Conservation (phyloP, 2,797 vertebrate species). For the Lindbergichthys nudifrons region DNA sequence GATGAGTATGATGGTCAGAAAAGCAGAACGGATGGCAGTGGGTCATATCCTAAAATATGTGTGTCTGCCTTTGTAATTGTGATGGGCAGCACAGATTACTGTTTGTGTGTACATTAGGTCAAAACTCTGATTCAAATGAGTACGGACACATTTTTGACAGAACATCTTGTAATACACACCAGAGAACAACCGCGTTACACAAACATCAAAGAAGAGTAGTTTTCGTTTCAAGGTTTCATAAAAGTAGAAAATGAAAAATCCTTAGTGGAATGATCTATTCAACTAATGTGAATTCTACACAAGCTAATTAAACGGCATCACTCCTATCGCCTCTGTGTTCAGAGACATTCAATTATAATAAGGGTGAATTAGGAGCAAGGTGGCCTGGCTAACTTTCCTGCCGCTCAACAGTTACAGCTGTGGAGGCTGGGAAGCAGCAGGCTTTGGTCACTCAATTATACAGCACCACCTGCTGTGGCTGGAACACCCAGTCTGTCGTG, state of each 20-base stretch:
- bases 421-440: constrained; percentile 15
- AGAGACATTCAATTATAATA: constrained; percentile 24
- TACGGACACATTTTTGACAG: constrained; percentile 39
- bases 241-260: constrained; percentile 40
- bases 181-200: constrained; percentile 43
- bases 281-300: constrained; percentile 10
- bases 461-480: constrained; percentile 22
- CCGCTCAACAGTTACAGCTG: constrained; percentile 9
- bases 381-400: constrained; percentile 23
- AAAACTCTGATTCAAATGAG: constrained; percentile 45
- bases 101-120: constrained; percentile 36
- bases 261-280: constrained; percentile 35
- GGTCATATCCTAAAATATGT: background rate
- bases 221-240: constrained; percentile 26
- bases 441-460: constrained; percentile 47
- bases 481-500: background rate
- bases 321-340: constrained; percentile 20
- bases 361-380: constrained; percentile 8
- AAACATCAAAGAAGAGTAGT: constrained; percentile 44
- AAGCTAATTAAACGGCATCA: constrained; percentile 35
- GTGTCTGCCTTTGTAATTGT: constrained; percentile 22
- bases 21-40: background rate
- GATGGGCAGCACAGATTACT: constrained; percentile 33
- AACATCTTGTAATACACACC: constrained; percentile 24
- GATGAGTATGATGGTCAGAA: background rate